Conservation (phyloP, 2,113 vertebrate species). For the Microcebus griseorufus region DNA sequence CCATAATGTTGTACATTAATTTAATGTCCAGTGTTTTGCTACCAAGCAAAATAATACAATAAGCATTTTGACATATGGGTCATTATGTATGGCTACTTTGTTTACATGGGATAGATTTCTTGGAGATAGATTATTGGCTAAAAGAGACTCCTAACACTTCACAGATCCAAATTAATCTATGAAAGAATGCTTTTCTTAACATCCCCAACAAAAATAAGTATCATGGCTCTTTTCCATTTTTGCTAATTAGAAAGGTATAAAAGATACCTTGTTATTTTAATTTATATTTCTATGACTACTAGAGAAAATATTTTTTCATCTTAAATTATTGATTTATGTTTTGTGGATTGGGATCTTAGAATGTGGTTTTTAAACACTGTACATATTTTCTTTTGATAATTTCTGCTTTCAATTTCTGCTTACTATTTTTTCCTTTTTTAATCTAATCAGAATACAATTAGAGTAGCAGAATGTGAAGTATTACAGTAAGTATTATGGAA, state of each 20-base stretch:
- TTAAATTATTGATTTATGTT: background rate
- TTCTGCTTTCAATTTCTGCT: background rate
- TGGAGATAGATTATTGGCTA: background rate
- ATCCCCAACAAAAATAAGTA: background rate
- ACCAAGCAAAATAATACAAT: background rate
- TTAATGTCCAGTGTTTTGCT: background rate
- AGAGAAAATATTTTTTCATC: background rate
- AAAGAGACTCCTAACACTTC: background rate
- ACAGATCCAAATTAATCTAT: background rate
- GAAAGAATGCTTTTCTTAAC: conserved; percentile 1
- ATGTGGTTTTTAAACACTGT: background rate
- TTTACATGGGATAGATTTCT: background rate
- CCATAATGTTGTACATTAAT: background rate
- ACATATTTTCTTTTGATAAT: background rate
- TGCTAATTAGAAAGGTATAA: background rate
- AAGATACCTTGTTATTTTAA: background rate
- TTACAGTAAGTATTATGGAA: background rate
- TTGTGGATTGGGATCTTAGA: background rate
- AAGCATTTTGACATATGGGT: background rate
- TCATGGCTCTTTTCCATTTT: background rate
- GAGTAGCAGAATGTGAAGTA: background rate
- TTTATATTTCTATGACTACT: background rate
- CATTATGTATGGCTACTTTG: background rate
- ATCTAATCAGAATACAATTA: background rate
- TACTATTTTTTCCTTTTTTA: background rate